Evolutionary conservation across 2,888 invertebrate genomes (phyloP).

Genomic region (Andrena marginata): DNA sequence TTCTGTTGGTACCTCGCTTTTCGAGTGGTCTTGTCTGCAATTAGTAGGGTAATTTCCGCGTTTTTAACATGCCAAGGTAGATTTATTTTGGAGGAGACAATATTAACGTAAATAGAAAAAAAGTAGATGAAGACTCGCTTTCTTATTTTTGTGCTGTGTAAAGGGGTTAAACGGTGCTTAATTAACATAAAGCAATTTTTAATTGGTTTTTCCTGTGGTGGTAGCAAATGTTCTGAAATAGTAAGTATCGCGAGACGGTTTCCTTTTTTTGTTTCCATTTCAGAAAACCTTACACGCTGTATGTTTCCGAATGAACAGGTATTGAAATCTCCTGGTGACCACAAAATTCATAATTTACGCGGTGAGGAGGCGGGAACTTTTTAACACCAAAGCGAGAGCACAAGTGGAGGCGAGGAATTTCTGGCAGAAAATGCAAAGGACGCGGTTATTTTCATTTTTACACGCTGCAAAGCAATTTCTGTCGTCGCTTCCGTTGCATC

Average conservation of each 20-base stretch:
- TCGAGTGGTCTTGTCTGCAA: not conserved
- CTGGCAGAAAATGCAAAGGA: not conserved
- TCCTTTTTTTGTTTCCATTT: not conserved
- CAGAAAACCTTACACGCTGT: not conserved
- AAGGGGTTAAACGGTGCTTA: no score
- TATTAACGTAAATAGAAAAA: no score
- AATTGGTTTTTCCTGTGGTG: no score
- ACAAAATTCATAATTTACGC: not conserved
- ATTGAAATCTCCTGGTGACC: not conserved
- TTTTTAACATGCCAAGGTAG: no score
- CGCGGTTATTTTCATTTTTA: not conserved
- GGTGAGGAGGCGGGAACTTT: not conserved
- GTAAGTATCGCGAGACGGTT: no score
- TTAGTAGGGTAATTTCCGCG: not conserved
- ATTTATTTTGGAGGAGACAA: no score
- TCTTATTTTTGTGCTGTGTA: no score
- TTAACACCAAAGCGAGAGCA: not conserved
- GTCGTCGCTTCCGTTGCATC: not conserved
- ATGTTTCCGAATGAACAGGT: not conserved
- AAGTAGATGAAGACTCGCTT: no score
- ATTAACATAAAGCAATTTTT: no score
- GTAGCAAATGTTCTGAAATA: no score
- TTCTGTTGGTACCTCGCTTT: not conserved
- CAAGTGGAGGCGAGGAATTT: not conserved
- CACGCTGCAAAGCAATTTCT: constrained; percentile 4